phyloP scores from a whole-genome alignment of 2,113 vertebrate species.

The Phasianus colchicus region DNA sequence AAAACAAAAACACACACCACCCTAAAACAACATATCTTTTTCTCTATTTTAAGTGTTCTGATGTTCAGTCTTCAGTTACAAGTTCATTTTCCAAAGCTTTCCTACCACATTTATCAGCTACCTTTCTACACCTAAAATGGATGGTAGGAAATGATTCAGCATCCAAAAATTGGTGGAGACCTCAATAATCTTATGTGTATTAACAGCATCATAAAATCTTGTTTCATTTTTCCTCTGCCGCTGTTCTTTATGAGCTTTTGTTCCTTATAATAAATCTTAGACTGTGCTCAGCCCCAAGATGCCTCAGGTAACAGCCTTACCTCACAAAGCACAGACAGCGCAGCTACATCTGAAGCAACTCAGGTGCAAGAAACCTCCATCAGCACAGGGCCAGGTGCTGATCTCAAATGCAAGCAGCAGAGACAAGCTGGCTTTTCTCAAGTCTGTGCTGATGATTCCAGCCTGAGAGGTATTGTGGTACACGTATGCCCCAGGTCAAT shows the following conservation, averaged over 20 bases:
- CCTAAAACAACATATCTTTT: background rate
- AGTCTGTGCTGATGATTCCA: background rate
- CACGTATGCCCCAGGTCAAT: background rate
- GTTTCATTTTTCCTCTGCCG: background rate
- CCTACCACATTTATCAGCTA: background rate
- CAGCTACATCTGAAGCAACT: background rate
- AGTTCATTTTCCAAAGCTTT: background rate
- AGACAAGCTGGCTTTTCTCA: background rate
- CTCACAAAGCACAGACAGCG: fast-evolving
- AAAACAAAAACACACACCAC: background rate
- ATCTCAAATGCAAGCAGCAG: background rate
- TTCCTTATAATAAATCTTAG: background rate
- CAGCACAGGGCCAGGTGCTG: fast-evolving
- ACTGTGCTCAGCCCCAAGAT: background rate
- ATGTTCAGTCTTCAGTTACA: background rate
- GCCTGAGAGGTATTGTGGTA: fast-evolving
- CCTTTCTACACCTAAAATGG: background rate
- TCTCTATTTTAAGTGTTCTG: background rate
- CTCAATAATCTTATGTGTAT: background rate
- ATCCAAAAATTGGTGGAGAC: background rate
- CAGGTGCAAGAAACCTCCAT: background rate
- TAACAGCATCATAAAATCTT: background rate
- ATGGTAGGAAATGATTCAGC: background rate
- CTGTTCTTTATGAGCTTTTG: background rate
- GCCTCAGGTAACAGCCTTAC: background rate